phyloP scores from a whole-genome alignment of 2,797 vertebrate genomes.

The Poeciliopsis presidionis region DNA sequence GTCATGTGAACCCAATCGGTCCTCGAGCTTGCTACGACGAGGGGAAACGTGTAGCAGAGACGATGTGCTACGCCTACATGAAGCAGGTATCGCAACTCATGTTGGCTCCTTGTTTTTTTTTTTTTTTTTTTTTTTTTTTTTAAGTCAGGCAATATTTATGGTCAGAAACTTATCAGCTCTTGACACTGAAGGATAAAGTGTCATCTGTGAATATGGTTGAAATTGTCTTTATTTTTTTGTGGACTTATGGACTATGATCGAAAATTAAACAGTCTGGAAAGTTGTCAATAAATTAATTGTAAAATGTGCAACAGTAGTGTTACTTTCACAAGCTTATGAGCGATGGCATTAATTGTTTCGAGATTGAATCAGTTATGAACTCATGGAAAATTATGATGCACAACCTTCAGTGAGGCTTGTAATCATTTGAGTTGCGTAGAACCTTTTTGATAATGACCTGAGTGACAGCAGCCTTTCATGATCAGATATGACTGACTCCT shows the following conservation, averaged over 20 bases:
- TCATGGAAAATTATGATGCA: background rate
- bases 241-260: background rate
- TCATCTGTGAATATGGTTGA: background rate
- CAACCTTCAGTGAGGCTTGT: constrained; percentile 10
- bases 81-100: constrained; percentile 88
- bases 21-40: constrained; percentile 98
- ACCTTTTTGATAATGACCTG: constrained; percentile 43
- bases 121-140: background rate
- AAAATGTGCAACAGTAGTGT: background rate
- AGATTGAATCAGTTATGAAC: background rate
- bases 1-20: constrained; percentile 97
- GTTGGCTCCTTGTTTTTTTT: background rate
- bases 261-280: background rate
- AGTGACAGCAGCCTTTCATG: constrained; percentile 76
- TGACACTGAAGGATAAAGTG: background rate
- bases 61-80: constrained; percentile 99
- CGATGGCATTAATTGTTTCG: background rate
- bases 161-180: background rate
- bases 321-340: background rate
- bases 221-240: background rate
- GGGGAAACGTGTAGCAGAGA: constrained; percentile 96
- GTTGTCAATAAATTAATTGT: background rate
- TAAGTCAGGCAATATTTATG: background rate
- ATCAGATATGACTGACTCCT: constrained; percentile 65
- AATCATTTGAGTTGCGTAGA: constrained; percentile 15